A percentile compares a stretch with the other conserved stretches of the same genome.
These are phyloP conservation scores for Tyrophagus putrescentiae DNA, from an alignment of 1,140 invertebrate species.

Conservation along the genomic window DNA sequence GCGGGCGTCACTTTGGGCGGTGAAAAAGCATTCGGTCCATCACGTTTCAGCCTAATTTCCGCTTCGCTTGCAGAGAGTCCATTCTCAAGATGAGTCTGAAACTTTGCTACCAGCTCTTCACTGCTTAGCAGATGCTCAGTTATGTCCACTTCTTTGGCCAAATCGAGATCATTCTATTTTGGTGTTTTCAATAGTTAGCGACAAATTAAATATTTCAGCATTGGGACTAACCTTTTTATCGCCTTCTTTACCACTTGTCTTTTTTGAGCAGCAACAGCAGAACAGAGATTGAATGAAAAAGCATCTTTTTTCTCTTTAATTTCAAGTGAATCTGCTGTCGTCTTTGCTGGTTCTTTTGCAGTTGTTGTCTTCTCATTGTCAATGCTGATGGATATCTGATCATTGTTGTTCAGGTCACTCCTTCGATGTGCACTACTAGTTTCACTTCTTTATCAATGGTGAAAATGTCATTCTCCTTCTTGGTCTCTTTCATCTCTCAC, in stretches of 20 bases:
- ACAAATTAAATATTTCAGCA: neutral
- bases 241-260: neutral
- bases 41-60: neutral
- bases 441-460: too few relatives aligned
- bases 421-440: too few relatives aligned
- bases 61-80: constrained; percentile 6
- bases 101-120: neutral
- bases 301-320: too few relatives aligned
- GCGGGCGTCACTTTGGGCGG: constrained; percentile 14
- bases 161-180: constrained; percentile 9
- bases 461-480: too few relatives aligned
- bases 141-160: constrained; percentile 12
- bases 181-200: neutral
- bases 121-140: neutral
- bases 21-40: constrained; percentile 18
- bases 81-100: constrained; percentile 18
- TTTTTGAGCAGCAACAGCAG: neutral
- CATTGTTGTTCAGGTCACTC: neutral
- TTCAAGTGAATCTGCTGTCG: too few relatives aligned
- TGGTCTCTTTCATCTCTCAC: too few relatives aligned
- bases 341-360: neutral
- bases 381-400: neutral
- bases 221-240: neutral
- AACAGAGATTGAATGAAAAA: neutral
- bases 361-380: neutral